phyloP scores from a whole-genome alignment of 1,140 invertebrate species.

The Cyclina sinensis region DNA sequence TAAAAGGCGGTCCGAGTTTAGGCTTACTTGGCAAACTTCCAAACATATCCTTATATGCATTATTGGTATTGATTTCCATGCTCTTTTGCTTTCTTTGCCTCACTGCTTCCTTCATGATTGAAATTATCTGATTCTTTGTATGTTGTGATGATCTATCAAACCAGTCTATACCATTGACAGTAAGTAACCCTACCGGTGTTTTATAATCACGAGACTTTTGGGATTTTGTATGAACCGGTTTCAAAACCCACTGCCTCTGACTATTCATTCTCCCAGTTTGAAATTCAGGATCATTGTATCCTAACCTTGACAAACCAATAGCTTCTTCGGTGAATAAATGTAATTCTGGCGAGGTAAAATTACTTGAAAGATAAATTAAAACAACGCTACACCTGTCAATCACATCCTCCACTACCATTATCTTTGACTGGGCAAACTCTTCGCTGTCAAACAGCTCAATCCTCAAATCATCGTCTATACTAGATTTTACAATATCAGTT shows the following conservation, averaged over 20 bases:
- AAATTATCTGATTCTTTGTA: slow-evolving; percentile 16
- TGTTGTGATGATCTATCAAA: slow-evolving; percentile 33
- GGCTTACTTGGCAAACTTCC: not conserved
- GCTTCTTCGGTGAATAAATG: slow-evolving; percentile 54
- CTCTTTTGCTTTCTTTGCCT: not conserved
- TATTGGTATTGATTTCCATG: not conserved
- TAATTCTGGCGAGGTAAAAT: slow-evolving; percentile 15
- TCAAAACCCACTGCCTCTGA: slow-evolving; percentile 14
- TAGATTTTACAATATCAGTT: not conserved
- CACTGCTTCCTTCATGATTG: not conserved
- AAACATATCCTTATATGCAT: not conserved
- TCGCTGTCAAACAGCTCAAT: slow-evolving; percentile 63
- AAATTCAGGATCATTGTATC: not conserved
- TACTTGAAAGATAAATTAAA: slow-evolving; percentile 29
- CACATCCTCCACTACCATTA: slow-evolving; percentile 48
- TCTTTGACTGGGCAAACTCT: slow-evolving; percentile 46
- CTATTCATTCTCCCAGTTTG: not conserved
- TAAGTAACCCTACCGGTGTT: slow-evolving; percentile 43
- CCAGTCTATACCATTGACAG: slow-evolving; percentile 54
- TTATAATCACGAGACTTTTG: not conserved
- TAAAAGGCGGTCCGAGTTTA: not conserved
- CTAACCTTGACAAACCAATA: slow-evolving; percentile 33
- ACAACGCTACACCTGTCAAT: slow-evolving; percentile 45
- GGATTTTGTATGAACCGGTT: slow-evolving; percentile 51
- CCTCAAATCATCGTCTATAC: not conserved